Evolutionary conservation across 2,797 vertebrate species (phyloP).

Genomic region (Mormyrus proboscirostris): DNA sequence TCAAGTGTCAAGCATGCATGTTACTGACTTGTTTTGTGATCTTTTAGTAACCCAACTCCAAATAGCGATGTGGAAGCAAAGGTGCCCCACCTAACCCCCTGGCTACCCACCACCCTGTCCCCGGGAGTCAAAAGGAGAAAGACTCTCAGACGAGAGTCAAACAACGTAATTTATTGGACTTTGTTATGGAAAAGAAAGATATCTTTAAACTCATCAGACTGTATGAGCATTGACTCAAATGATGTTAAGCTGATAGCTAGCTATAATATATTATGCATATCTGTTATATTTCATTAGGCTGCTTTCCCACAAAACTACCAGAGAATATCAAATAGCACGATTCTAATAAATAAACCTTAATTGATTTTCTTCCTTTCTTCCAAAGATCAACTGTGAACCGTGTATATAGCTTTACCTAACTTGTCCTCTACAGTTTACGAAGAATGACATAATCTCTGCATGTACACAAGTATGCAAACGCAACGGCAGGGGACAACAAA

Average conservation of each 20-base stretch:
- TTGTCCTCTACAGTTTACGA: neutral
- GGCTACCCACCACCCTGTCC: neutral
- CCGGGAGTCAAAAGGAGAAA: neutral
- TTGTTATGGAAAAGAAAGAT: constrained; percentile 2
- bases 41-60: neutral
- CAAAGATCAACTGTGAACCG: neutral
- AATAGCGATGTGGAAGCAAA: neutral
- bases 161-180: neutral
- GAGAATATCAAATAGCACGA: neutral
- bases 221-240: neutral
- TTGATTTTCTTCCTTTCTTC: neutral
- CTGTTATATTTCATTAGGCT: neutral
- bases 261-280: neutral
- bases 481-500: neutral
- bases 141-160: neutral
- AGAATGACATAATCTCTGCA: neutral
- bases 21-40: neutral
- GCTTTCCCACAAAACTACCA: neutral
- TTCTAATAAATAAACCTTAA: neutral
- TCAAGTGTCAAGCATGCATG: neutral
- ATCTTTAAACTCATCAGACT: neutral
- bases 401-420: neutral
- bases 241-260: neutral
- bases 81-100: neutral
- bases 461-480: neutral